Conservation (phyloP, 2,888 invertebrate species). For the Nysson spinosus region DNA sequence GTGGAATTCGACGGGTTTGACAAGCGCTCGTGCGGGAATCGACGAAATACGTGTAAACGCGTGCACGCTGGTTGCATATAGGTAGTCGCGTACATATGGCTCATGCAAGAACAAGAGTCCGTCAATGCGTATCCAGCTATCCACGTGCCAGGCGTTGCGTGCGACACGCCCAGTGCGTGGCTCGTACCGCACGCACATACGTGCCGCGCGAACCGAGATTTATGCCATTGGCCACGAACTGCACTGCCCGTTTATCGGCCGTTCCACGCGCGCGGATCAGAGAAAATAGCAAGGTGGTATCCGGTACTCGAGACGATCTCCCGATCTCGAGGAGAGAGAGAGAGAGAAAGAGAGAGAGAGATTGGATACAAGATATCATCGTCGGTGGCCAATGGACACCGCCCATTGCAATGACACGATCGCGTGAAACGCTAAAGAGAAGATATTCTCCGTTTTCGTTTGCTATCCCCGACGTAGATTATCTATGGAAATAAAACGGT, state of each 20-base stretch:
- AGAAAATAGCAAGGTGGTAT: conserved; percentile 24
- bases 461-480: background rate
- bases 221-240: conserved; percentile 64
- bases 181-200: conserved; percentile 61
- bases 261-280: conserved; percentile 46
- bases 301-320: conserved; percentile 13
- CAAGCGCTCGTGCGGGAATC: background rate
- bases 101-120: conserved; percentile 42
- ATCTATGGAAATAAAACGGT: too few species aligned
- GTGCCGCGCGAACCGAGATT: conserved; percentile 58
- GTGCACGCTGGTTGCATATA: conserved; percentile 18
- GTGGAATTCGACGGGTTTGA: too few species aligned
- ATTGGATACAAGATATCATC: conserved; percentile 15
- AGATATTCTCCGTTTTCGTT: background rate
- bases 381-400: conserved; percentile 10
- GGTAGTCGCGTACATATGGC: background rate
- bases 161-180: conserved; percentile 71
- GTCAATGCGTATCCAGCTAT: conserved; percentile 63
- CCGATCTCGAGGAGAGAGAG: conserved; percentile 12
- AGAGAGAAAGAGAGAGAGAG: conserved; percentile 1
- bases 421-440: background rate
- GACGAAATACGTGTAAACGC: conserved; percentile 29
- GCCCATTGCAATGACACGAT: conserved; percentile 9
- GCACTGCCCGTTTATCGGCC: conserved; percentile 58
- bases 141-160: conserved; percentile 70